Conservation (phyloP, 2,113 vertebrate species). For the Naja naja region DNA sequence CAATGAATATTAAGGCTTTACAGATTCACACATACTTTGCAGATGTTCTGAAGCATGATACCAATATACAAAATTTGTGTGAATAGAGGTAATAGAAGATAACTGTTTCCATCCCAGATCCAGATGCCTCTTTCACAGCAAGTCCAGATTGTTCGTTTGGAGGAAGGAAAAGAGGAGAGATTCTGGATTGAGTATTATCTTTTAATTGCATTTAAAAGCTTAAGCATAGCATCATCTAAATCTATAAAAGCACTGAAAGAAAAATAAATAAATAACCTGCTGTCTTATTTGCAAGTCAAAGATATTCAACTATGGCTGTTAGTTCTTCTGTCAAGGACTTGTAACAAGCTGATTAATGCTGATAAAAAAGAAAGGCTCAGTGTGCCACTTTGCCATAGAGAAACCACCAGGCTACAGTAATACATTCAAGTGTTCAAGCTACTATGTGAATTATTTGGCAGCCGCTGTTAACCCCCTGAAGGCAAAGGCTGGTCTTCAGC, state of each 20-base stretch:
- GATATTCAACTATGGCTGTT: neutral
- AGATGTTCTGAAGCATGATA: neutral
- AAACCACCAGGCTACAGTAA: neutral
- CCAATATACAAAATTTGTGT: neutral
- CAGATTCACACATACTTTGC: neutral
- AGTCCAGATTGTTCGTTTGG: neutral
- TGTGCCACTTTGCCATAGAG: neutral
- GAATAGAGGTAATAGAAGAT: neutral
- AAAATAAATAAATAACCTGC: neutral
- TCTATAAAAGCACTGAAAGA: neutral
- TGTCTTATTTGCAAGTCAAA: neutral
- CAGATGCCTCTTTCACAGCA: neutral
- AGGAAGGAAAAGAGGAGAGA: neutral
- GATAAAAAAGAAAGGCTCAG: neutral
- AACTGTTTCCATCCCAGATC: neutral
- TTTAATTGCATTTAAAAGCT: neutral
- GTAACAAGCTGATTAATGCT: neutral
- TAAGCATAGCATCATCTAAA: neutral
- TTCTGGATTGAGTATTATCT: neutral
- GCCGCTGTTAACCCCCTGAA: neutral
- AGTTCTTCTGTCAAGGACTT: neutral
- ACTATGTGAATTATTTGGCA: constrained; percentile 18
- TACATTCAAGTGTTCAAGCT: neutral
- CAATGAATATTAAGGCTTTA: neutral
- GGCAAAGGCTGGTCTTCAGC: constrained; percentile 8